Base-by-base conservation (phyloP, 2,113 vertebrate genomes). In the Eclectus roratus region DNA sequence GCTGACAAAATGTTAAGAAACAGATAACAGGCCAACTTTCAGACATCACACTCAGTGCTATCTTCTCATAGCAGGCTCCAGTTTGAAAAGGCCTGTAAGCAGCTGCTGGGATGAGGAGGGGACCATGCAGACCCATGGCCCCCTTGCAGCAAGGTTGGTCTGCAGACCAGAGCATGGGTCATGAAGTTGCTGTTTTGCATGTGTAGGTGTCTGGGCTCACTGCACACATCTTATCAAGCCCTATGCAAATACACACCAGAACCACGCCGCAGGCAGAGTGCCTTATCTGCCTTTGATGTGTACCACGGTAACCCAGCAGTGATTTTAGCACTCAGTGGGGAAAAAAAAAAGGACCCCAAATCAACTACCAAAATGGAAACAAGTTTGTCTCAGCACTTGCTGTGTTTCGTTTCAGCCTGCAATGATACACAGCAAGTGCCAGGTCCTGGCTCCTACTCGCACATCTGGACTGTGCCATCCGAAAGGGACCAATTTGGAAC, bases 91-190 rank as follows among this genome's bases (percentile, higher is more conserved):
- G 7, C 8, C 52, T 8, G 15, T 2, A 4, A 43, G 61, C 20
- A 63, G 50, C 10, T 1, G 0, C 55, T 7, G 43, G 21, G 41
- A 31, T 2, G 3, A 41, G 58, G 29, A 50, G 18, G 2, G 8
- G 4, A 14, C 66, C 63, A 58, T 37, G 1, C 4, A 29, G 39
- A 5, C 6, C 50, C 35, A 4, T 0, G 15, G 47, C 44, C 37
- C 6, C 28, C 39, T 8, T 5, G 52, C 33, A 74, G 49, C 43
- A 79, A 33, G 74, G 61, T 4, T 21, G 58, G 6, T 11, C 27
- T 58, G 63, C 80, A 85, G 76, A 56, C 10, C 70, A 7, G 15
- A 74, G 71, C 68, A 58, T n/a, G 24, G 79, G 61, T 3, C 68
- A 19, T 3, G 9, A 35, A 21, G 65, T 0, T 49, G 61, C 19